Percentiles rank a stretch among this genome's conserved stretches.
Conservation (phyloP, 2,888 invertebrate genomes). For the Chrysolina oricalcia region DNA sequence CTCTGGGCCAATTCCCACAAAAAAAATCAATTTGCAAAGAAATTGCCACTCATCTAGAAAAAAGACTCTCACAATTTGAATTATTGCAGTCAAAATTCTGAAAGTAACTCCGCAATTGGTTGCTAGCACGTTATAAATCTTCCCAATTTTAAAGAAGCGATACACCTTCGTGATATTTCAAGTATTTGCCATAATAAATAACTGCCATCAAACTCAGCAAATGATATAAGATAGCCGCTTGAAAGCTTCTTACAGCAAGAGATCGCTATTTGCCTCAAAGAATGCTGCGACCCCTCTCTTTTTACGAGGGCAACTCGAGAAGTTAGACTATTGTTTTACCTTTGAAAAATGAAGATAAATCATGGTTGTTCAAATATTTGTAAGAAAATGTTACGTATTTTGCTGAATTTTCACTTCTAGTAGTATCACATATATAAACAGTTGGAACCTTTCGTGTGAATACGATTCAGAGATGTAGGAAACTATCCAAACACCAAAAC, state of each 20-base stretch:
- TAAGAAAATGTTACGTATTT: neutral
- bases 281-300: neutral
- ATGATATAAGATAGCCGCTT: constrained; percentile 21
- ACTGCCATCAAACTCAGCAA: neutral
- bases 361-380: neutral
- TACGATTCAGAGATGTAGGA: too few species aligned
- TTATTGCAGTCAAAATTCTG: neutral
- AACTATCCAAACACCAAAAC: too few species aligned
- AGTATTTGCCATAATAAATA: constrained; percentile 26
- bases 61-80: neutral
- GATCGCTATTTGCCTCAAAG: constrained; percentile 10
- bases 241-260: constrained; percentile 12
- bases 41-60: neutral
- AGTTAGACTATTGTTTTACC: neutral
- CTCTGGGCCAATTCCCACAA: too few species aligned
- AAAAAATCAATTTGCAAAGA: too few species aligned
- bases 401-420: too few species aligned
- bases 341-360: neutral
- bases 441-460: too few species aligned
- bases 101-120: neutral
- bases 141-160: neutral
- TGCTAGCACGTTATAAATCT: constrained; percentile 12
- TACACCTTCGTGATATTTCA: constrained; percentile 7
- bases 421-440: too few species aligned
- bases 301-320: neutral